Conservation (phyloP, 2,113 vertebrate species). For the Alexandromys fortis region DNA sequence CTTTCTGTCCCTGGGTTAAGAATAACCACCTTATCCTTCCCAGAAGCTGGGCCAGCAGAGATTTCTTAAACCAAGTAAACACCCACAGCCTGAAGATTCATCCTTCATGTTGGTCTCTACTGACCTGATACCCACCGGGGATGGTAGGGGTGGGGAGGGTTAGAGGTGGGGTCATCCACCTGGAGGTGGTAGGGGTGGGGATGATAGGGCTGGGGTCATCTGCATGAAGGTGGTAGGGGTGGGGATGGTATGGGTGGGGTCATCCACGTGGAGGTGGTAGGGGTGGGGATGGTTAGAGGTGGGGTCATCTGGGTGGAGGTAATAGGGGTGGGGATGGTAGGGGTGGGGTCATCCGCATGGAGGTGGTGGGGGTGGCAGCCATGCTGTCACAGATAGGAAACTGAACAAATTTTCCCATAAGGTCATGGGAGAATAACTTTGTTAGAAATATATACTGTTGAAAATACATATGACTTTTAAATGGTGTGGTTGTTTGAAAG, state of each 20-base stretch:
- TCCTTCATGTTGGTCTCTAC: background rate
- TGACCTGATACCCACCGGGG: background rate
- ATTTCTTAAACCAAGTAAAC: background rate
- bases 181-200: background rate
- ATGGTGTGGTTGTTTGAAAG: background rate
- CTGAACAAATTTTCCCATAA: background rate
- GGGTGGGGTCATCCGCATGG: too few relatives aligned
- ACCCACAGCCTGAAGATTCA: background rate
- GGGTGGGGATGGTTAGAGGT: background rate
- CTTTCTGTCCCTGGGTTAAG: background rate
- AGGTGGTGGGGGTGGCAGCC: too few relatives aligned
- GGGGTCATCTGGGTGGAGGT: too few relatives aligned
- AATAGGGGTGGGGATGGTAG: too few relatives aligned
- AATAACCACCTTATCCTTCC: background rate
- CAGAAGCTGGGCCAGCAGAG: background rate
- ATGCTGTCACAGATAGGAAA: background rate
- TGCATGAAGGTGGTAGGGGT: too few relatives aligned
- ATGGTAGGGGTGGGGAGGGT: too few relatives aligned
- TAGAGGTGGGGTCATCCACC: too few relatives aligned
- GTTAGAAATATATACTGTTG: background rate
- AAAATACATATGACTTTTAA: constrained; percentile 47
- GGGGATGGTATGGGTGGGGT: too few relatives aligned
- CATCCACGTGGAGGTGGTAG: too few relatives aligned
- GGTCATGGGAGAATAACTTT: background rate
- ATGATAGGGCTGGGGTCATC: too few relatives aligned